phyloP scores from a whole-genome alignment of 2,888 invertebrate genomes.

The Noctua comes region DNA sequence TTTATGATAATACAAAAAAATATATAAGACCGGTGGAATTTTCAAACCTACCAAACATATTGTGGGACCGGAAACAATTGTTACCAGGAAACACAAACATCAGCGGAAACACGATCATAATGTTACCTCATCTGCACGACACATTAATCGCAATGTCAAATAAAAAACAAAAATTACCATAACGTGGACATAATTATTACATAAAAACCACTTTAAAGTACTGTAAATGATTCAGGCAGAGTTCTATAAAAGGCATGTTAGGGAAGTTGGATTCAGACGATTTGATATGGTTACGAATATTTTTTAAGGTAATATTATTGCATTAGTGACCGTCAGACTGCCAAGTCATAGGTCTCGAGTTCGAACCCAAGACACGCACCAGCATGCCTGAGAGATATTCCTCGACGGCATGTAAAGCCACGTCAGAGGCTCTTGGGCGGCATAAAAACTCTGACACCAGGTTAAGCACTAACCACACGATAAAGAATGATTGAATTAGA shows the following conservation, averaged over 20 bases:
- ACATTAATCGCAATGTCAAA: slow-evolving; percentile 79
- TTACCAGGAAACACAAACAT: slow-evolving; percentile 79
- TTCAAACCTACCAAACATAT: slow-evolving; percentile 59
- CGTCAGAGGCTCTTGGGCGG: no score
- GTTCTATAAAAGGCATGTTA: slow-evolving; percentile 33
- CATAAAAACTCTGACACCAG: no score
- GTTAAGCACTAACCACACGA: no score
- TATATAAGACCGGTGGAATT: slow-evolving; percentile 32
- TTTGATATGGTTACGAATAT: slow-evolving; percentile 3
- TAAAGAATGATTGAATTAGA: no score
- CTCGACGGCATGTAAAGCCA: no score
- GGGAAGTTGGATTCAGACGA: slow-evolving; percentile 36
- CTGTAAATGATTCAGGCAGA: slow-evolving; percentile 34
- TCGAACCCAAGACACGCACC: no score
- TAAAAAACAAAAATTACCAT: slow-evolving; percentile 73
- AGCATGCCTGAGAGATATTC: no score
- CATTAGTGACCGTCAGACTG: no score
- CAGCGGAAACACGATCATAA: slow-evolving; percentile 75
- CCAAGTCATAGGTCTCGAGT: no score
- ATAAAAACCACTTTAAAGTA: slow-evolving; percentile 51
- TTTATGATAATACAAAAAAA: not conserved
- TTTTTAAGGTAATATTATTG: not conserved
- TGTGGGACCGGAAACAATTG: slow-evolving; percentile 81
- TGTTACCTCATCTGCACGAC: slow-evolving; percentile 78
- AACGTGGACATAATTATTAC: slow-evolving; percentile 62